Evolutionary conservation across 2,888 invertebrate species (phyloP).

Genomic region (Bellardia pandia): DNA sequence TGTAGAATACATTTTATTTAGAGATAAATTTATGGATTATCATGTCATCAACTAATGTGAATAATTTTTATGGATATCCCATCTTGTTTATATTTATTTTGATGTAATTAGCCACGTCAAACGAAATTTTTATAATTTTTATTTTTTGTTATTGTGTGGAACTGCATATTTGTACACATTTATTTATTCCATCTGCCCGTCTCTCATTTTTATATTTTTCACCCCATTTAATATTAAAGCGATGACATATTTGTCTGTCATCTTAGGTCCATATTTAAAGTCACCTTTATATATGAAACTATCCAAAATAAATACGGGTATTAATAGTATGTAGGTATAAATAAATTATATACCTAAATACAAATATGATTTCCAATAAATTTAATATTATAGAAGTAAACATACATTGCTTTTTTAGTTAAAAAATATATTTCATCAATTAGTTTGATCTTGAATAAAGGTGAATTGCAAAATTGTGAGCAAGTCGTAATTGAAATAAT

Average conservation of each 20-base stretch:
- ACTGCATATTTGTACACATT: background rate
- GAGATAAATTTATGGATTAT: no score
- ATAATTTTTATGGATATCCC: no score
- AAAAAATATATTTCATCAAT: constrained; percentile 35
- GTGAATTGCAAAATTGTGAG: constrained; percentile 44
- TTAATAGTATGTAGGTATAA: background rate
- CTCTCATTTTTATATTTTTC: background rate
- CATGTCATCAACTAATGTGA: no score
- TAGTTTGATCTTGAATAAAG: constrained; percentile 66
- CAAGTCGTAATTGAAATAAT: constrained; percentile 40
- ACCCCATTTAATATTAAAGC: background rate
- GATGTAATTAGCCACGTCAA: constrained; percentile 34
- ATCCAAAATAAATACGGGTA: constrained; percentile 2
- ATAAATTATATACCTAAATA: background rate
- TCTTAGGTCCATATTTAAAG: constrained; percentile 12
- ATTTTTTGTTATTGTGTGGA: background rate
- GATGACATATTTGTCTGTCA: constrained; percentile 24
- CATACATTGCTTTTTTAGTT: constrained; percentile 22
- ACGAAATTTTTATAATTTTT: background rate
- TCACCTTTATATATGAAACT: background rate
- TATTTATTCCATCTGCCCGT: background rate
- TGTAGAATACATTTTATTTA: no score
- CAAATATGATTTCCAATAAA: background rate
- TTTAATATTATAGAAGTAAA: constrained; percentile 19
- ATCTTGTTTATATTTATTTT: background rate